Conservation (phyloP, 2,797 vertebrate species). For the Trichosurus vulpecula region DNA sequence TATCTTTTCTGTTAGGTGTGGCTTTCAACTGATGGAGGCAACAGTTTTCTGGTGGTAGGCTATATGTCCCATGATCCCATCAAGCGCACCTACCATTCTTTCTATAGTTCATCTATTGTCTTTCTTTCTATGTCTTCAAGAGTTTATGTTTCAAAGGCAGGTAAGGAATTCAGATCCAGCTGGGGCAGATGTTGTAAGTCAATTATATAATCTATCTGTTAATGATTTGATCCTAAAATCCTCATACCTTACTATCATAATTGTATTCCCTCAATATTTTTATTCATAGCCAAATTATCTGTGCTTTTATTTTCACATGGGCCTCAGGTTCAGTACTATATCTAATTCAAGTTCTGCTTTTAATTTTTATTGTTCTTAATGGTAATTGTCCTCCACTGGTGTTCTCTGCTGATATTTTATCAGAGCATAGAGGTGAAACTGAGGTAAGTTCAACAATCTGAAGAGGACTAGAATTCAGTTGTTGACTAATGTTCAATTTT, state of each 20-base stretch:
- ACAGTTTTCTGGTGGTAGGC: constrained; percentile 66
- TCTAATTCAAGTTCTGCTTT: too few species aligned
- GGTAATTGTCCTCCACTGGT: too few species aligned
- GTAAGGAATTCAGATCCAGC: constrained; percentile 65
- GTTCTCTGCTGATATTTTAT: too few species aligned
- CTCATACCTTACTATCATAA: not conserved
- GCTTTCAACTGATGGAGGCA: constrained; percentile 75
- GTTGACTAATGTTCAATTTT: not conserved
- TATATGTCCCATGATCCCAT: constrained; percentile 48
- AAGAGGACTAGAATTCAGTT: too few species aligned
- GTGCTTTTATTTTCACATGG: not conserved
- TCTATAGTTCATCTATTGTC: constrained; percentile 67
- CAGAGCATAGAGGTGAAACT: too few species aligned
- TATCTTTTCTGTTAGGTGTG: constrained; percentile 62
- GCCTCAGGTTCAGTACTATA: too few species aligned
- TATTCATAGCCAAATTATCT: not conserved
- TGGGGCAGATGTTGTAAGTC: not conserved
- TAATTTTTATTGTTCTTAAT: too few species aligned
- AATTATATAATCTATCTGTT: not conserved
- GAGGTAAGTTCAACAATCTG: too few species aligned
- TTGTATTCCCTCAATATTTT: not conserved
- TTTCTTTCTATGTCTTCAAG: constrained; percentile 53
- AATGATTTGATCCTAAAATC: not conserved
- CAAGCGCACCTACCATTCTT: constrained; percentile 40
- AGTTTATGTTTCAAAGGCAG: constrained; percentile 72